Conservation (phyloP, 2,888 invertebrate genomes). For the Conistra vaccinii region DNA sequence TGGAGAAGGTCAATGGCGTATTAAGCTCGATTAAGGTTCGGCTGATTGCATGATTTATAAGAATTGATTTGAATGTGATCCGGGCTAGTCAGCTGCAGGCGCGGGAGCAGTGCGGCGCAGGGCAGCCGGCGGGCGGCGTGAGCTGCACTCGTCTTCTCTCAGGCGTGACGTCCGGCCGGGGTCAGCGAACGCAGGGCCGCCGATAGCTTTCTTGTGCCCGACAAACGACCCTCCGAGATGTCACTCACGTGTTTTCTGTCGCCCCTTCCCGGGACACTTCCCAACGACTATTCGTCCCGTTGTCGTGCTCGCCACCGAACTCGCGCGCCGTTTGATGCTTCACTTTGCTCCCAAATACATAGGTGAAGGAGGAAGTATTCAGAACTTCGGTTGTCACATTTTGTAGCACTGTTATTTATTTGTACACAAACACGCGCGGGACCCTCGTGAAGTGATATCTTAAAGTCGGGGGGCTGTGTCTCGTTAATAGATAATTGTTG, state of each 20-base stretch:
- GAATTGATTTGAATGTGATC: conserved; percentile 67
- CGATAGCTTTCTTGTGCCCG: conserved; percentile 85
- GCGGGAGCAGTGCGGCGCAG: conserved; percentile 56
- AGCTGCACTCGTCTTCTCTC: conserved; percentile 86
- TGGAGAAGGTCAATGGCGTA: conserved; percentile 42
- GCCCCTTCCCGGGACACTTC: conserved; percentile 70
- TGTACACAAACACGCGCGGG: conserved; percentile 63
- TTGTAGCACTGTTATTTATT: conserved; percentile 46
- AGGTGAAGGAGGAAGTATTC: conserved; percentile 33
- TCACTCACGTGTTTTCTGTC: conserved; percentile 80
- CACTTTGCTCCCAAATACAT: conserved; percentile 24
- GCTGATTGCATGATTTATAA: conserved; percentile 72
- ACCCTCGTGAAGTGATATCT: conserved; percentile 48
- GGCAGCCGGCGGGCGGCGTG: conserved; percentile 70
- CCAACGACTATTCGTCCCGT: conserved; percentile 46
- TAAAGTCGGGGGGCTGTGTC: conserved; percentile 60
- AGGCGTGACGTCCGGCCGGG: conserved; percentile 88
- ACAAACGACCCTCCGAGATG: conserved; percentile 85
- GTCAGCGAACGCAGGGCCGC: conserved; percentile 87
- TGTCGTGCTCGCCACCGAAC: conserved; percentile 21
- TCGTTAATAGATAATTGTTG: conserved; percentile 71
- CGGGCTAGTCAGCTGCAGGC: conserved; percentile 61
- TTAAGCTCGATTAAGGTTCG: conserved; percentile 65
- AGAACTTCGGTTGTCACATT: conserved; percentile 30
- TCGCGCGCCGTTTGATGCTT: conserved; percentile 37